Percentiles rank a stretch among this genome's conserved stretches.
Conservation (phyloP, 2,797 vertebrate genomes). For the Oreonectes daqikongensis region DNA sequence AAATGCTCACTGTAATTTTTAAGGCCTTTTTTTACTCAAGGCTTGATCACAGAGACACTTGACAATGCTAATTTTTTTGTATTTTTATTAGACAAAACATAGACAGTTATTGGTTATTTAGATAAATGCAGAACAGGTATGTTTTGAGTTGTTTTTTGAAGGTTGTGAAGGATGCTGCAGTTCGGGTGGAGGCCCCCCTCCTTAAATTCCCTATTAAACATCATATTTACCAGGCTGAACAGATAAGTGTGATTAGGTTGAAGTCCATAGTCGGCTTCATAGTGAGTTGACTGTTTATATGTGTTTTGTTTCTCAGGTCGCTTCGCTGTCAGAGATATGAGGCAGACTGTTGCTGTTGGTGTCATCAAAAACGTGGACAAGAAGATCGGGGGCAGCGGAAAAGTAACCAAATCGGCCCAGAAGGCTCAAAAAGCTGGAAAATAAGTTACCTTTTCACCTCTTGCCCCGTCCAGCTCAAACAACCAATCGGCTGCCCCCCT, state of each 20-base stretch:
- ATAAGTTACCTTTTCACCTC: constrained; percentile 59
- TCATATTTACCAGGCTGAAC: background rate
- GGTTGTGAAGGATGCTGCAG: no score
- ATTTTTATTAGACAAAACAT: no score
- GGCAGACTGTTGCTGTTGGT: constrained; percentile 84
- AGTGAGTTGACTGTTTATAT: background rate
- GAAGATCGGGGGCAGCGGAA: constrained; percentile 81
- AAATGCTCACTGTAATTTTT: no score
- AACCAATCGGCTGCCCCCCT: constrained; percentile 23
- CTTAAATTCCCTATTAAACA: background rate
- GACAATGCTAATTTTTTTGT: no score
- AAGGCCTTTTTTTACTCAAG: no score
- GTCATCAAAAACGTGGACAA: constrained; percentile 87
- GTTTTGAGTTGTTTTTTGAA: no score
- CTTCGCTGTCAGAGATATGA: constrained; percentile 87
- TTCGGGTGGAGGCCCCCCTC: no score
- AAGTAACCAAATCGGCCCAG: constrained; percentile 86
- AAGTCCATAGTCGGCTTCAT: background rate
- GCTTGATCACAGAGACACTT: no score
- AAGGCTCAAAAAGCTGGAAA: constrained; percentile 83
- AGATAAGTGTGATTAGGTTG: background rate
- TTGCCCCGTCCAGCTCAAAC: constrained; percentile 26
- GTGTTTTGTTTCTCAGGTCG: constrained; percentile 67
- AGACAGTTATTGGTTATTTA: no score
- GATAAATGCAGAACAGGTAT: no score